Base-by-base conservation (phyloP, 2,113 vertebrate genomes). In the Platichthys stellatus region DNA sequence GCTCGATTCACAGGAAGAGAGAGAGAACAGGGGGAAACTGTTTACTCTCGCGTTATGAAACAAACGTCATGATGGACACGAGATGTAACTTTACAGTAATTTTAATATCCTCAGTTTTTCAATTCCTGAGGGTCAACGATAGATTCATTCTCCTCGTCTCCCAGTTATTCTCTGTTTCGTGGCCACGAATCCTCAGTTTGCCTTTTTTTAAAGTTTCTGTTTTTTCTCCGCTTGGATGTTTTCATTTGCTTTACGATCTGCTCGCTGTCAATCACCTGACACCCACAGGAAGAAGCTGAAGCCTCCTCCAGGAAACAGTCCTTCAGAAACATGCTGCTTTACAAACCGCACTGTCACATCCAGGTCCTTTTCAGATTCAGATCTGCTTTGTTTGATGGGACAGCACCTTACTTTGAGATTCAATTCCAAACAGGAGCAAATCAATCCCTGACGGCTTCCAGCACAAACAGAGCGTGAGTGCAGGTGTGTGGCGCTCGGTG, bases 261-360 rank as follows among this genome's bases (percentile, higher is more conserved):
- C 72, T 49, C 2, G 73, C 86, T 87, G 88, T 90, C 88, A 90
- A 85, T 92, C 90, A 88, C 59, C 88, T 80, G 87, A 89, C 87
- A 88, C 78, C 80, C 80, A 68, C 78, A 82, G 87, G 83, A 88
- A 86, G 86, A 60, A 69, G 72, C 65, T 56, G 74, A 74, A 79
- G 88, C 57, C 78, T 91, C 80, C 62, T 72, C 38, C 84, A 86
- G 83, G 85, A 89, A 83, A 72, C 15, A 13, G 78, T 51, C 73
- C 83, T 79, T 85, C 80, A 81, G 87, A 91, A 75, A 87, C 88
- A 71, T 56, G 80, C 80, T 76, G 84, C 80, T 85, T 78, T 82
- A 86, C 82, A 88, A 88, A 79, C 74, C 70, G 38, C 51, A 0
- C 86, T 90, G 86, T 88, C 86, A 88, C 86, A 80, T 81, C 62